Base-by-base conservation (phyloP, 2,113 vertebrate genomes). In the Pavo muticus region DNA sequence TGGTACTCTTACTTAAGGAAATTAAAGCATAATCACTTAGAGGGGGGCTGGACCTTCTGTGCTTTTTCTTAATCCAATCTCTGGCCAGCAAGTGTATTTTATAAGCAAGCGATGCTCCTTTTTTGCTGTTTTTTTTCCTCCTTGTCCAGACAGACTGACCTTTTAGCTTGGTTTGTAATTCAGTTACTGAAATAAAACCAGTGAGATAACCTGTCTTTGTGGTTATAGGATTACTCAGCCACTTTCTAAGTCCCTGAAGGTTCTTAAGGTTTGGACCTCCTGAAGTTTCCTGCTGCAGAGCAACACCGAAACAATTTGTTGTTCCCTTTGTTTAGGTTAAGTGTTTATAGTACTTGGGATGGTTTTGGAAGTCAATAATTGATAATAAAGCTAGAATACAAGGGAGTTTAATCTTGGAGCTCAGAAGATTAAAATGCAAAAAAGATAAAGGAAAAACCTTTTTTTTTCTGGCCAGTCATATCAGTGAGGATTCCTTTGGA, bases 1-100 rank as follows among this genome's bases (percentile, higher is more conserved):
- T 95, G 67, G 48, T 93, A 30, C 88, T 96, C 86, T 95, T 95
- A 94, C 91, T 97, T 94, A 87, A 96, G 93, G 93, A 97, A 97
- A 97, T 95, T 88, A 87, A 97, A 96, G 74, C 95, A 73, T 82
- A 96, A 94, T 93, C 94, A 94, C 74, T 96, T 95, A 91, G 64
- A 91, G 88, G 93, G 76, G 2, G 44, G 37, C 30, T 54, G 52
- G 27, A 54, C 52, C 56, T 84, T 44, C 87, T 94, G 19, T 82
- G 57, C 84, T 97, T 90, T 96, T 91, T 48, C 65, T 95, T 96
- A 94, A 85, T 96, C 94, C 91, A 93, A 88, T 84, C 72, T 88
- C 94, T 47, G 83, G 80, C 87, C 72, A 87, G 84, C 92, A 94
- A 95, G 89, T 82, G 59, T 81, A 44, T 69, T 96, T 96, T 96